phyloP scores from a whole-genome alignment of 2,113 vertebrate genomes.

The Triplophysa dalaica region DNA sequence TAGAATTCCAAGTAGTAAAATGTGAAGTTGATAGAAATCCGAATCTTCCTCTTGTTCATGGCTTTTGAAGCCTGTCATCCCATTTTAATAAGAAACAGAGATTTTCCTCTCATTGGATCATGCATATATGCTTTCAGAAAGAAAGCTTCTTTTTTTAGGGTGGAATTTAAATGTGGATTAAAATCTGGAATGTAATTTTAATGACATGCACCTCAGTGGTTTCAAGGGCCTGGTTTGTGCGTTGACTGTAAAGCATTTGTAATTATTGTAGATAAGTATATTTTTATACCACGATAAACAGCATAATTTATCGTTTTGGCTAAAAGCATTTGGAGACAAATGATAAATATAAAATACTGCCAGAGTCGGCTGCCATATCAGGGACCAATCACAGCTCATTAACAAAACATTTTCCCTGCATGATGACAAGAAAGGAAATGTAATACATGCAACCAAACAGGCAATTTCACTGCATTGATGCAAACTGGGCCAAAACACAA shows the following conservation, averaged over 20 bases:
- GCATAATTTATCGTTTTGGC: background rate
- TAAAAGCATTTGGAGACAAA: background rate
- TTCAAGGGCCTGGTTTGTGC: constrained; percentile 3
- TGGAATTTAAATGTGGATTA: constrained; percentile 10
- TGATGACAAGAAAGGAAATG: constrained; percentile 1
- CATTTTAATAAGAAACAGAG: constrained; percentile 19
- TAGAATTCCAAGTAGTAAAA: constrained; percentile 2
- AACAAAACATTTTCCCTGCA: background rate
- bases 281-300: constrained; percentile 8
- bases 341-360: background rate
- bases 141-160: background rate
- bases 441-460: background rate
- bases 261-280: constrained; percentile 9
- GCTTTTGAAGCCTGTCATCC: constrained; percentile 21
- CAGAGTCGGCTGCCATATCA: background rate
- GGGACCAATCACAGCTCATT: background rate
- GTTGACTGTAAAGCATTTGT: constrained; percentile 11
- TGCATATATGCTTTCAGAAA: constrained; percentile 18
- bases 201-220: background rate
- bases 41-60: background rate
- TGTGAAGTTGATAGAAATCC: constrained; percentile 14
- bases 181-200: constrained; percentile 4
- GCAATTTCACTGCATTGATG: background rate
- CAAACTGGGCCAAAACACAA: background rate
- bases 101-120: background rate